Base-by-base conservation (phyloP, 2,797 vertebrate genomes). In the Linurgus olivaceus region DNA sequence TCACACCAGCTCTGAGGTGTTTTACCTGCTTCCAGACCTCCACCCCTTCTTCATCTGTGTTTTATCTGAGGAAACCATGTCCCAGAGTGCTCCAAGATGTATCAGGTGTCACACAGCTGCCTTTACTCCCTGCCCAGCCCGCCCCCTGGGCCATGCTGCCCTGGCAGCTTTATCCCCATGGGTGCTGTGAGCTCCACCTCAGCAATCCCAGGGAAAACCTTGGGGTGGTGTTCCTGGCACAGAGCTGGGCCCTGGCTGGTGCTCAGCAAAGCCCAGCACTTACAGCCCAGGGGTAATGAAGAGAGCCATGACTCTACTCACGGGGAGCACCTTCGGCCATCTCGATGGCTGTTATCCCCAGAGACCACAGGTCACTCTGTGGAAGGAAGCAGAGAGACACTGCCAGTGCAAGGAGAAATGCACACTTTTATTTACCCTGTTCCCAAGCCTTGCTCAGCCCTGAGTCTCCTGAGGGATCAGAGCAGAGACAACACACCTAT, bases 291-390 rank as follows among this genome's bases (percentile, higher is more conserved):
- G 7, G 66, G n/a, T 42, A 70, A 44, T 6, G 24, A 84, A 75
- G 13, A 84, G 76, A 83, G 72, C 55, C 42, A 38, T 1, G 24
- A 13, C 13, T 61, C 63, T 97, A 99, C 99, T 99, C 98, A 99
- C 99, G 99, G 90, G 99, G 99, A 61, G 99, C 99, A 65, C 99
- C 99, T 98, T 99, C 99, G 11, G 99, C 99, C 99, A 99, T 99
- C 97, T 99, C 99, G 3, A 99, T 99, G 35, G 99, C 99, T 4
- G 99, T 99, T 98, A 99, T 99, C 77, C 99, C 99, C 96, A 99
- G 97, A 47, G 99, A 99, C 99, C 99, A 99, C 98, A 99, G 91
- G 97, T 99, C 99, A 38, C 99, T 99, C 99, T 99, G 98, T 62
- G 95, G 97, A 85, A 92, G 78, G 88, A 77, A 97, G 93, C 47